Evolutionary conservation across 2,888 invertebrate genomes (phyloP), one percentile per base, ranked within the genome.

Genomic region (Scelioninae gen. 1): DNA sequence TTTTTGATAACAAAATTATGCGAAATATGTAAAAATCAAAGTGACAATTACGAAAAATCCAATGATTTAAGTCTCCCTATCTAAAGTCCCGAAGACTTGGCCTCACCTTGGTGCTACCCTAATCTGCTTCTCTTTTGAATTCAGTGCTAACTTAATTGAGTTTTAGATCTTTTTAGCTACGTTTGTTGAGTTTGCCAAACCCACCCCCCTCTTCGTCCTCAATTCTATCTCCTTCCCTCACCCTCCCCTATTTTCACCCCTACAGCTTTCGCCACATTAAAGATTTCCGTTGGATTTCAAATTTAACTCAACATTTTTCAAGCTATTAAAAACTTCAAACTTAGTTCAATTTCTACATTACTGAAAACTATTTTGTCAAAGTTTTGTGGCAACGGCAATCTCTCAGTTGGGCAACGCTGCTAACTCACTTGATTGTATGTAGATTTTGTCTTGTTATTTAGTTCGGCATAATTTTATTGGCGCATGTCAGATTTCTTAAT

Each of bases 141-240:
- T 83, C 7, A 71, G 49, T 53, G 83, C 83, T 83, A 60, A 80
- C 47, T 23, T 23, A 66, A 80, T n/a, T 79, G 56, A 71, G 68
- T 72, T 79, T 13, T 66, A 75, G 76, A 75, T 79, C 60, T 74
- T 80, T 71, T 79, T 72, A 83, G 83, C 80, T 83, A 80, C 83
- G 80, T 83, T 83, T 80, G 83, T 83, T 83, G 83, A 83, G 83
- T 83, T 83, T 83, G 83, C 80, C 83, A 80, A 43, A 43, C 55
- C 29, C 56, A 34, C 16, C 29, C 55, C 29, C 56, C 43, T n/a
- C 29, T 47, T 31, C 15, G 4, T 23, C 40, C 11, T 16, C n/a
- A 10, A 11, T 38, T 6, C 13, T 15, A 29, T 40, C 34, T 49
- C 43, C 58, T n/a, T 40, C 10, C 40, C 29, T 47, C 13, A 47